These are phyloP conservation scores for Hyalella azteca DNA, from an alignment of 2,888 invertebrate genomes.

Conservation along the genomic window DNA sequence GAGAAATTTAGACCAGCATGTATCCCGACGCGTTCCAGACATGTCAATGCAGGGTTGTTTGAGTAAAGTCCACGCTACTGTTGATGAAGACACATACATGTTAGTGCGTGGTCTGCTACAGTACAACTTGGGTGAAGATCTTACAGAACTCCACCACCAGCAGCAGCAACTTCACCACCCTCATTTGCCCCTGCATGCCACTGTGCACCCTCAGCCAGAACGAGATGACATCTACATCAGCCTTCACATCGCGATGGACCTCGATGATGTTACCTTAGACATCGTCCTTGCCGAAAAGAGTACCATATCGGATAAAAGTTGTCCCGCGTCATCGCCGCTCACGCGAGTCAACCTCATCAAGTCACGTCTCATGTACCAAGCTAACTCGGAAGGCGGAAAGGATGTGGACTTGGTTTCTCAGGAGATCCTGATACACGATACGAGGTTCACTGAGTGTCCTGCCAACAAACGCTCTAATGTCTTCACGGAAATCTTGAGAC, in stretches of 20 bases:
- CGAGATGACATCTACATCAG: slow-evolving; percentile 45
- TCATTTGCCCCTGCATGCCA: slow-evolving; percentile 23
- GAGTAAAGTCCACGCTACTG: slow-evolving; percentile 80
- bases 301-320: background rate
- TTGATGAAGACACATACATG: slow-evolving; percentile 85
- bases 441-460: slow-evolving; percentile 70
- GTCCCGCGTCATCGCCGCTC: background rate
- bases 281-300: slow-evolving; percentile 68
- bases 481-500: slow-evolving; percentile 86
- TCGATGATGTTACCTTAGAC: slow-evolving; percentile 75
- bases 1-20: slow-evolving; percentile 73
- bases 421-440: slow-evolving; percentile 83
- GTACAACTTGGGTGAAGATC: slow-evolving; percentile 87
- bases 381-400: slow-evolving; percentile 85
- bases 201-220: background rate
- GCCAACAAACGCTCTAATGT: slow-evolving; percentile 80
- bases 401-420: slow-evolving; percentile 92
- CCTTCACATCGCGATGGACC: slow-evolving; percentile 53
- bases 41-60: slow-evolving; percentile 83
- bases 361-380: slow-evolving; percentile 83
- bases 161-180: slow-evolving; percentile 31
- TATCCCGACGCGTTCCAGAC: slow-evolving; percentile 72
- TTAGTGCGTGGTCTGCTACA: slow-evolving; percentile 84
- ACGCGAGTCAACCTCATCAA: slow-evolving; percentile 80
- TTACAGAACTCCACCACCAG: slow-evolving; percentile 66